These are phyloP conservation scores for Benitochromis conjunctus DNA, from an alignment of 2,113 vertebrate species.

Conservation along the genomic window DNA sequence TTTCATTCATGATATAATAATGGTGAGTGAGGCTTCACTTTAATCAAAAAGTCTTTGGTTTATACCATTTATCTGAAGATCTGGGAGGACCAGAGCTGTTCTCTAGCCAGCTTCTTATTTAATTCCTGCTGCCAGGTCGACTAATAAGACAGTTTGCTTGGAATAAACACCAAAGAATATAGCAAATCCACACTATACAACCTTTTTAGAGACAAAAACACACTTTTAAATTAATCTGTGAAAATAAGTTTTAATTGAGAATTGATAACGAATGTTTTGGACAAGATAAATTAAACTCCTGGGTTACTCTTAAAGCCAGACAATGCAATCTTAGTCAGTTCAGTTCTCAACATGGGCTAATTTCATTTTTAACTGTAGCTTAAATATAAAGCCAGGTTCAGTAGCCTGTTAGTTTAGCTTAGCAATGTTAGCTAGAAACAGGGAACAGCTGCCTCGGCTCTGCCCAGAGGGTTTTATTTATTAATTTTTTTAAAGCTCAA, in stretches of 20 bases:
- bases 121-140: background rate
- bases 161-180: background rate
- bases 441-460: background rate
- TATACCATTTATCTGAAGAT: conserved; percentile 33
- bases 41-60: conserved; percentile 66
- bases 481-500: background rate
- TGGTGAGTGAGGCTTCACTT: conserved; percentile 18
- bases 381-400: background rate
- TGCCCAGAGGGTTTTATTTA: background rate
- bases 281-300: conserved; percentile 17
- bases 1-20: conserved; percentile 4
- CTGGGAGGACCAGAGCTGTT: background rate
- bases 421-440: background rate
- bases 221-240: background rate
- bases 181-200: background rate
- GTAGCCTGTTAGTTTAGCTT: background rate
- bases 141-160: background rate
- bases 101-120: background rate
- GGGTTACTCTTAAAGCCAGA: conserved; percentile 14
- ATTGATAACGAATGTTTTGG: background rate
- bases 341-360: background rate
- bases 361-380: background rate
- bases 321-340: conserved; percentile 7
- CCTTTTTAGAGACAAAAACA: background rate
- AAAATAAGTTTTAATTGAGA: background rate